Base-by-base conservation (phyloP, 2,888 invertebrate genomes). In the Andrena haemorrhoa region DNA sequence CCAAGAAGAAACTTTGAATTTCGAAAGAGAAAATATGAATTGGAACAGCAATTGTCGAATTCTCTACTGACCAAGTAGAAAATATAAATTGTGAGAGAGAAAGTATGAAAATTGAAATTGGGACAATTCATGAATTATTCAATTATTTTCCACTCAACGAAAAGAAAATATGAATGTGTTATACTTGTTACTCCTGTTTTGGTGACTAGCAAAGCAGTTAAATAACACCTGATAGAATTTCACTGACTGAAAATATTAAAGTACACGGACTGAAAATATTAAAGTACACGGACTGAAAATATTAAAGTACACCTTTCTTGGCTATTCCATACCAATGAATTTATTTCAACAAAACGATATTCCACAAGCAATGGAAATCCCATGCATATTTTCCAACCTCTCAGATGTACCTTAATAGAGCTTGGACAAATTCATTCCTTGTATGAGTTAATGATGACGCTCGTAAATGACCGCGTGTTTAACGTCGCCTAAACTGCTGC, bases 391-490 rank as follows among this genome's bases (percentile, higher is more conserved):
- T 31, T 16, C 7, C 23, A 5, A n/a, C 35, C 16, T 33, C 20
- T 26, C 26, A 12, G 35, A 66, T 33, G 51, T n/a, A 7, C 2
- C 33, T 10, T 5, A 10, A 49, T 33, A 51, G 35, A 60, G 60
- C 35, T 56, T 47, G 53, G 33, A 41, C 26, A 61, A 69, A 64
- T 56, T 70, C 71, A 70, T 70, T 66, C 60, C 20, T 41, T 47
- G 33, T 60, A 16, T 31, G 51, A 33, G 49, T 70, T 58, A 47
- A 76, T 61, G 70, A 60, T 33, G 53, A 31, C 29, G 56, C 41
- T 49, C 49, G 26, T 12, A 53, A 61, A 64, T 75, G 71, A 75
- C 47, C 66, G 66, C 49, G 63, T 51, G 71, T 68, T 82, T 72
- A 75, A 75, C 74, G 51, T 26, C 49, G 51, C 12, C 56, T 23